Percentiles rank a stretch among this genome's conserved stretches.
These are phyloP conservation scores for Folsomia manolachei DNA, from an alignment of 2,888 invertebrate genomes.

Conservation along the genomic window DNA sequence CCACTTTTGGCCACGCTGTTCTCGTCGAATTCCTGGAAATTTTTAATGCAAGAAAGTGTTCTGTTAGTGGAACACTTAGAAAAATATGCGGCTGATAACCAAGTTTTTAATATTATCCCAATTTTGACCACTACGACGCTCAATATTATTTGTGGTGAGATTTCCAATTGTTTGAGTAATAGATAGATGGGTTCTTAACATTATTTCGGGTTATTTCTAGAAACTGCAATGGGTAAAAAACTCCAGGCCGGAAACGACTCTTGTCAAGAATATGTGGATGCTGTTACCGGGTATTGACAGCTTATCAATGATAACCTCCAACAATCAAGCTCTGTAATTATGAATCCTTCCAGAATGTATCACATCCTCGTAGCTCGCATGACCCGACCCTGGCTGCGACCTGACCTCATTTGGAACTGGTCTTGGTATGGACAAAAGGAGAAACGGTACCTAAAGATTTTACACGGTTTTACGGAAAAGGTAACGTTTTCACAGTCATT, in stretches of 20 bases:
- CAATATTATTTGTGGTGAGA: not conserved
- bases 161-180: not conserved
- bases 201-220: not conserved
- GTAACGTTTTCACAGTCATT: constrained; percentile 5
- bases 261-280: not conserved
- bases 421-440: constrained; percentile 19
- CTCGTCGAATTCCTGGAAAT: not conserved
- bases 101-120: not conserved
- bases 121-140: not conserved
- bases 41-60: not conserved
- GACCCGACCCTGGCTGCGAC: not conserved
- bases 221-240: not conserved
- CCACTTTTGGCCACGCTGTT: not conserved
- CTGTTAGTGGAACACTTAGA: not conserved
- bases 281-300: not conserved
- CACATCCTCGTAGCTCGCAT: not conserved
- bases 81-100: not conserved
- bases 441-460: not conserved
- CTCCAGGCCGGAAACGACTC: not conserved
- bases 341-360: not conserved
- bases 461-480: constrained; percentile 15
- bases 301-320: not conserved
- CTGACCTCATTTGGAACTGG: constrained; percentile 11
- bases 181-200: not conserved
- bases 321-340: not conserved